These are phyloP conservation scores for Microplitis manilae DNA, from an alignment of 2,888 invertebrate genomes.

Conservation along the genomic window DNA sequence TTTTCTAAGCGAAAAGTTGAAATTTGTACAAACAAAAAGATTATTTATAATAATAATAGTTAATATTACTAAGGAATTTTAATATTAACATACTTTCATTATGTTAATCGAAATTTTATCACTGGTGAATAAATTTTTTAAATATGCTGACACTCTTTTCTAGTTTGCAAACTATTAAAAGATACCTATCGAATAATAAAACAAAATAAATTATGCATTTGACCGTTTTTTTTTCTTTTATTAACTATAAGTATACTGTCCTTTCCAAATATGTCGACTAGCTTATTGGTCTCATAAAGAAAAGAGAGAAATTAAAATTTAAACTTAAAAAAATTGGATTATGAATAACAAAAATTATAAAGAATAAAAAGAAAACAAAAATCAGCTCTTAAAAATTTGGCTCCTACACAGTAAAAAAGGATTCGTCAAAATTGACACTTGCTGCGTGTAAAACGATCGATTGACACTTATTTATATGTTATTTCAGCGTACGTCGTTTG, in stretches of 20 bases:
- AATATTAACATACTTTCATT: neutral
- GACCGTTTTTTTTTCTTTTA: neutral
- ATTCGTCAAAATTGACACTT: too few relatives aligned
- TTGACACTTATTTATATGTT: too few relatives aligned
- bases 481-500: too few relatives aligned
- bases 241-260: neutral
- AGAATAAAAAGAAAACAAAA: too few relatives aligned
- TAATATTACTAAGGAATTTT: neutral
- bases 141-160: conserved; percentile 8
- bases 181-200: neutral
- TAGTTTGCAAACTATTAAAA: neutral
- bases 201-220: conserved; percentile 13
- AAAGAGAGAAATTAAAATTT: too few relatives aligned
- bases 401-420: too few relatives aligned
- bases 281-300: too few relatives aligned
- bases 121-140: neutral
- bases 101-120: conserved; percentile 6
- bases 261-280: too few relatives aligned
- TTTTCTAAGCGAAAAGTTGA: neutral
- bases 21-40: neutral
- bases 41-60: neutral
- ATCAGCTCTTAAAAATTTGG: too few relatives aligned
- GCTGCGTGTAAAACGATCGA: too few relatives aligned
- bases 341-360: too few relatives aligned
- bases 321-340: too few relatives aligned